phyloP scores from a whole-genome alignment of 2,888 invertebrate species.

The Parnassius smintheus region DNA sequence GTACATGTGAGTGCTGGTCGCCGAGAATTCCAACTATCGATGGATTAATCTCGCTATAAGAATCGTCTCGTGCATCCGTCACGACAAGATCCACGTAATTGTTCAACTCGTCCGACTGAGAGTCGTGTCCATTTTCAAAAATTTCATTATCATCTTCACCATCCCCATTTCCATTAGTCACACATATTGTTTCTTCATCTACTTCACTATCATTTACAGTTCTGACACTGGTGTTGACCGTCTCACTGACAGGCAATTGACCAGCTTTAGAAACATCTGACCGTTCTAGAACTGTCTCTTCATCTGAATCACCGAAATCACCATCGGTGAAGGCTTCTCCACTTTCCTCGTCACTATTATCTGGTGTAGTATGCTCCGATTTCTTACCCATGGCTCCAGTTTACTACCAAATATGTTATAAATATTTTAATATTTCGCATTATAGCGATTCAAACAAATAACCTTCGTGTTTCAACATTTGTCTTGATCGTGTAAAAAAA shows the following conservation, averaged over 20 bases:
- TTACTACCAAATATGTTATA: neutral
- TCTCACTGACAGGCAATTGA: constrained; percentile 58
- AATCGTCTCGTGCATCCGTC: constrained; percentile 54
- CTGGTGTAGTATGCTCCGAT: constrained; percentile 55
- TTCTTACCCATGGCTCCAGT: constrained; percentile 57
- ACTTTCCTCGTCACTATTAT: constrained; percentile 68
- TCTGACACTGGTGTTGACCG: constrained; percentile 47
- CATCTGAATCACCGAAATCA: constrained; percentile 70
- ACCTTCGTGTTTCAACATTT: constrained; percentile 55
- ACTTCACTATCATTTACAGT: neutral
- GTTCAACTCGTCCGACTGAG: constrained; percentile 16
- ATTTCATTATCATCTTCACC: constrained; percentile 6
- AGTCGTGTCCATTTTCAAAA: constrained; percentile 12
- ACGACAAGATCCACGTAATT: constrained; percentile 37
- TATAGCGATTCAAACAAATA: constrained; percentile 34
- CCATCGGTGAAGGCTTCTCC: constrained; percentile 73
- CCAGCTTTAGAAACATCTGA: constrained; percentile 40
- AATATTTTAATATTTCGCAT: neutral
- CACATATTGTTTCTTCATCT: constrained; percentile 27
- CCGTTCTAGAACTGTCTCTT: constrained; percentile 53
- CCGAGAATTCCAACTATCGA: constrained; percentile 79
- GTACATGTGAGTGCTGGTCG: constrained; percentile 77
- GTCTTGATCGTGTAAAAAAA: constrained; percentile 35
- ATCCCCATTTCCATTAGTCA: constrained; percentile 29
- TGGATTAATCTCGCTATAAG: constrained; percentile 67